Evolutionary conservation across 2,888 invertebrate genomes (phyloP), one percentile per base, ranked within the genome.

Genomic region (Lacanobia wlatinum): DNA sequence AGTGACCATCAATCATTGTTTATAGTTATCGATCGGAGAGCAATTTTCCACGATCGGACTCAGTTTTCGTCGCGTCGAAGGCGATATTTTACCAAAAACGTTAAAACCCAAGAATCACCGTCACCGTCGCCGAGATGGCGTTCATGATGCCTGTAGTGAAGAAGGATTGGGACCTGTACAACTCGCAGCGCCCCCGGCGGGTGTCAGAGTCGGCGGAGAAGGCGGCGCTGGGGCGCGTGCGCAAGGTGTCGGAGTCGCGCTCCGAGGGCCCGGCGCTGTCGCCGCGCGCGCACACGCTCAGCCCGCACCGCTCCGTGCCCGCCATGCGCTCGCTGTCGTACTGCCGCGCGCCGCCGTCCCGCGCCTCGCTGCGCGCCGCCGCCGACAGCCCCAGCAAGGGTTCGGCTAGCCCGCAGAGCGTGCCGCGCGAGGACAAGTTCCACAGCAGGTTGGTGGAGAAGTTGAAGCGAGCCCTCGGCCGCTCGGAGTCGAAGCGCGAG

Each of bases 101-200:
- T 94, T 93, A 90, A 93, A 88, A 88, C 89, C 83, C 88, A 94
- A 91, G 95, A 94, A 91, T 85, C 88, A 91, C 94, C 93, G 93
- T 91, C 86, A 83, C 88, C 90, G 88, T 87, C 95, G 94, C 90
- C 94, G 95, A 94, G 94, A 98, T 98, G 98, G 98, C 98, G 97
- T 98, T 98, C 96, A 98, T 98, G 98, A 98, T 98, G 98, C 98
- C 98, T 74, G 98, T 98, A 84, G 97, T 98, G 96, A 98, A 98
- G 96, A 98, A 98, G 96, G 98, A 98, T 94, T 98, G 98, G 97
- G 98, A 98, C 94, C 98, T 98, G 90, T 98, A 98, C 97, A 98
- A 98, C 96, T 97, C 98, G 83, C 97, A 97, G 92, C 97, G 98
- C 80, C 97, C 97, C 70, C 97, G 98, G 85, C 97, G 98, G 83